Evolutionary conservation across 2,113 vertebrate species (phyloP).

Genomic region (Halcyon senegalensis): DNA sequence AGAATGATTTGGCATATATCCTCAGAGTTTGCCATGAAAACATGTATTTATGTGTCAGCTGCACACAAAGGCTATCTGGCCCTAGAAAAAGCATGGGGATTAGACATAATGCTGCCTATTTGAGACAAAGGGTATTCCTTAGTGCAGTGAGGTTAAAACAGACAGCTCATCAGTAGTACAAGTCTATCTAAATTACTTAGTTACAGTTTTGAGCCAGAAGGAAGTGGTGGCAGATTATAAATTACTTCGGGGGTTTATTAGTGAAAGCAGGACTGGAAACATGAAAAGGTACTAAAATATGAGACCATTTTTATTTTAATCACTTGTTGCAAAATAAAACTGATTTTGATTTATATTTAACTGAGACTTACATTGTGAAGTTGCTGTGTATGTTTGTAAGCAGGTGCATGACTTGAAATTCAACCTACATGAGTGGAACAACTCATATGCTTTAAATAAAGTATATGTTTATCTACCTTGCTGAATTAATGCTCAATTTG

Average conservation of each 20-base stretch:
- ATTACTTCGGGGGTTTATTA: conserved; percentile 6
- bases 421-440: neutral
- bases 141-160: conserved; percentile 3
- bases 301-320: neutral
- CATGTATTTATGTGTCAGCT: neutral
- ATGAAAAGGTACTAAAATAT: neutral
- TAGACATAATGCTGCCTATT: conserved; percentile 33
- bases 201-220: conserved; percentile 16
- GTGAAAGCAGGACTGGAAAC: neutral
- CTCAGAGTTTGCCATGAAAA: conserved; percentile 19
- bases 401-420: neutral
- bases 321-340: neutral
- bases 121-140: conserved; percentile 30
- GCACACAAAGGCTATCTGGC: conserved; percentile 24
- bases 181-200: conserved; percentile 34
- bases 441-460: neutral
- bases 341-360: neutral
- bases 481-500: neutral
- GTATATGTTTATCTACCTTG: neutral
- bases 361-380: neutral
- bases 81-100: neutral
- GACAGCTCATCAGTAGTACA: neutral
- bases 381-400: neutral
- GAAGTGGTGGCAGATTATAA: neutral
- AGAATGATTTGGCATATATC: neutral